Percentiles rank a stretch among this genome's conserved stretches.
Evolutionary conservation across 1,140 invertebrate species (phyloP).

Genomic region (Centruroides vittatus): DNA sequence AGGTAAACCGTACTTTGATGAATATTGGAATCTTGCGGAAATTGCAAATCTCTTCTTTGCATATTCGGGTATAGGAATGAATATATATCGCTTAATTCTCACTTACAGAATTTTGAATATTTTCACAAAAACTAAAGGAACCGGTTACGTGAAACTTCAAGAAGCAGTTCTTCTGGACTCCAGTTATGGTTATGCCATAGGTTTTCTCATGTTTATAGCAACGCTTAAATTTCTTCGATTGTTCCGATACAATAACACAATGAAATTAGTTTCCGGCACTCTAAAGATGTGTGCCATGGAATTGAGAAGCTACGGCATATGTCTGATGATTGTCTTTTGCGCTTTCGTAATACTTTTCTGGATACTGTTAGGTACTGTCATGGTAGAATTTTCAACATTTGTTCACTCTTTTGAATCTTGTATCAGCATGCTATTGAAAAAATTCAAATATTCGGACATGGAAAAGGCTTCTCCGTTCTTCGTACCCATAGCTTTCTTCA

Average conservation of each 20-base stretch:
- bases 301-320: conserved; percentile 22
- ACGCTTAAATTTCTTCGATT: conserved; percentile 38
- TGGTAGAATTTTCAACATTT: conserved; percentile 33
- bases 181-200: conserved; percentile 33
- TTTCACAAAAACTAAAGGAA: conserved; percentile 34
- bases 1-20: conserved; percentile 25
- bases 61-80: conserved; percentile 28
- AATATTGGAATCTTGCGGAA: conserved; percentile 36
- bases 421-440: conserved; percentile 38
- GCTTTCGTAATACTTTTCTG: conserved; percentile 33
- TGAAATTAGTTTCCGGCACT: conserved; percentile 30
- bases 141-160: conserved; percentile 37
- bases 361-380: conserved; percentile 28
- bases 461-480: conserved; percentile 27
- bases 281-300: conserved; percentile 23
- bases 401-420: conserved; percentile 32
- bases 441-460: conserved; percentile 36
- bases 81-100: conserved; percentile 28
- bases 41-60: conserved; percentile 30
- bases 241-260: conserved; percentile 38
- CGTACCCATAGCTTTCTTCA: conserved; percentile 34
- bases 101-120: conserved; percentile 25
- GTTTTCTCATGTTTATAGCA: conserved; percentile 34
- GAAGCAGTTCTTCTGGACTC: conserved; percentile 35
- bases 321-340: conserved; percentile 25